Conservation (phyloP, 2,888 invertebrate species). For the Sturmia bella region DNA sequence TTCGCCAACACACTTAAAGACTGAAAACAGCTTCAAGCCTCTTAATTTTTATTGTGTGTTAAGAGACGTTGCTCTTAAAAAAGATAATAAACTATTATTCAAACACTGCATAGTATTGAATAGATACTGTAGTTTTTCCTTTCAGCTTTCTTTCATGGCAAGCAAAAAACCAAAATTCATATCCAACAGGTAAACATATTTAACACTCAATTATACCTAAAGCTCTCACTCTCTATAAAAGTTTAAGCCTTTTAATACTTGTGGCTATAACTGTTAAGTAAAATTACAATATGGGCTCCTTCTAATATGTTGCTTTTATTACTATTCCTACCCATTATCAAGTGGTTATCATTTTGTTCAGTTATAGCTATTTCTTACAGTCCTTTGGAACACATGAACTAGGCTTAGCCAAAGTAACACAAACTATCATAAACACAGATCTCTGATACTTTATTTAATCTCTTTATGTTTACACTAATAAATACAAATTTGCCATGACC, state of each 20-base stretch:
- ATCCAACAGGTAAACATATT: too few species aligned
- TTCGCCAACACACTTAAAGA: too few species aligned
- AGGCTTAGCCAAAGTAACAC: conserved; percentile 27
- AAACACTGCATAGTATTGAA: too few species aligned
- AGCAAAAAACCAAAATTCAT: too few species aligned
- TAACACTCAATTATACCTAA: not conserved
- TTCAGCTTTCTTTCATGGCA: too few species aligned
- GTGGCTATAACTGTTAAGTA: not conserved
- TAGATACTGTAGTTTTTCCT: too few species aligned
- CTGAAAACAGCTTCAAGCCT: conserved; percentile 8
- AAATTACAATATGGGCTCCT: conserved; percentile 12
- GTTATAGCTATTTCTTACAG: conserved; percentile 2
- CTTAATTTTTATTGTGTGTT: too few species aligned
- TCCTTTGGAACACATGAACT: conserved; percentile 22
- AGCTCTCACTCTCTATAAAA: not conserved
- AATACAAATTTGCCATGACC: conserved; percentile 48
- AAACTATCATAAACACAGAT: conserved; percentile 25
- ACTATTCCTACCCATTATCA: not conserved
- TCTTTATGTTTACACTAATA: conserved; percentile 27
- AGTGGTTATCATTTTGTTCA: conserved; percentile 10
- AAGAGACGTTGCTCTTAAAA: too few species aligned
- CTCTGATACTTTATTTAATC: conserved; percentile 38
- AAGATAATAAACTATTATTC: conserved; percentile 12
- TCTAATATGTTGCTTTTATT: not conserved
- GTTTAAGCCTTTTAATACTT: conserved; percentile 32